Conservation (phyloP, 2,888 invertebrate genomes). For the Electrophaes corylata region DNA sequence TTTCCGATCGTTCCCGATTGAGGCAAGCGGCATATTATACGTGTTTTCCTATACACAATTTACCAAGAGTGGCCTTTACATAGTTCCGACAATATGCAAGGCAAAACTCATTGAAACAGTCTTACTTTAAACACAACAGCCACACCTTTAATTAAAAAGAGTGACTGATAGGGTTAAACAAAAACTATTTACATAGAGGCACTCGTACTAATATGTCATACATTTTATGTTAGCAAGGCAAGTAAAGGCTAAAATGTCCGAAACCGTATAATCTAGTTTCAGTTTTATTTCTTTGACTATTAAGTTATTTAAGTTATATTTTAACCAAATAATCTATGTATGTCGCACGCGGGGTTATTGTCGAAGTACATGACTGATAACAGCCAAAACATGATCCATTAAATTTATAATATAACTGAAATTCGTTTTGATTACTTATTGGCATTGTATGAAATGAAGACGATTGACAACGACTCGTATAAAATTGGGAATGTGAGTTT, state of each 20-base stretch:
- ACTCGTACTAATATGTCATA: neutral
- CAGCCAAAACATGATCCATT: too few species aligned
- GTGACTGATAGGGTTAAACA: constrained; percentile 1
- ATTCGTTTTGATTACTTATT: too few species aligned
- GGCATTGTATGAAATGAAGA: too few species aligned
- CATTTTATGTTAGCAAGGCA: constrained; percentile 5
- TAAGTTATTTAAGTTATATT: constrained; percentile 31
- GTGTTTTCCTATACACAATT: constrained; percentile 44
- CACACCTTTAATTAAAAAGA: constrained; percentile 5
- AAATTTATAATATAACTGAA: too few species aligned
- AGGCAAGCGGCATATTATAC: constrained; percentile 40
- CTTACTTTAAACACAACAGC: constrained; percentile 8
- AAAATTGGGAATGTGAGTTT: too few species aligned
- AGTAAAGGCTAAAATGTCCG: constrained; percentile 20
- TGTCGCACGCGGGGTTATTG: too few species aligned
- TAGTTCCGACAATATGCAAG: constrained; percentile 17
- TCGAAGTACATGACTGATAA: too few species aligned
- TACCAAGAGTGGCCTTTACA: constrained; percentile 36
- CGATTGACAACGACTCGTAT: too few species aligned
- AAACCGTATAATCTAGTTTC: too few species aligned
- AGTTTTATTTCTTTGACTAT: too few species aligned
- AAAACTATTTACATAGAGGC: neutral
- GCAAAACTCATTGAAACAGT: constrained; percentile 7
- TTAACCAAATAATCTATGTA: too few species aligned
- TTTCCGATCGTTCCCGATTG: constrained; percentile 44